Evolutionary conservation across 1,140 invertebrate species (phyloP).

Genomic region (Ladona fulva): DNA sequence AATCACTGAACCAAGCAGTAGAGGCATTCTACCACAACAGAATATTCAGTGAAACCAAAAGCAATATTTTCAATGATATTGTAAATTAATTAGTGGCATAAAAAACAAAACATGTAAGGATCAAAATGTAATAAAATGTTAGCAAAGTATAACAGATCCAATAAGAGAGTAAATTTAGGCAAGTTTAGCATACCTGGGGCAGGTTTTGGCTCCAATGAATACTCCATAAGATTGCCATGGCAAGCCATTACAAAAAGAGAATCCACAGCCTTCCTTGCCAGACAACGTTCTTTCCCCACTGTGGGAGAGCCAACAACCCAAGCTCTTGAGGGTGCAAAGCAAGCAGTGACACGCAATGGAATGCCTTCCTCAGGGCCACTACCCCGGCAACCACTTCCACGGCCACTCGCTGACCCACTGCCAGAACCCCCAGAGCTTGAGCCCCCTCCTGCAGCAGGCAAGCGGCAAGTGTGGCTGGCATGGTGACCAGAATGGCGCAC

Average conservation of each 20-base stretch:
- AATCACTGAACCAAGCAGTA: no score
- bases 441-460: conserved; percentile 56
- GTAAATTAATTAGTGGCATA: no score
- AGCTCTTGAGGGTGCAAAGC: conserved; percentile 64
- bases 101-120: no score
- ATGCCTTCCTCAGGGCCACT: conserved; percentile 56
- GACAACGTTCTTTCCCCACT: conserved; percentile 37
- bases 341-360: conserved; percentile 62
- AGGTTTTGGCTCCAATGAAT: conserved; percentile 76
- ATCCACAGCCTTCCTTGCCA: conserved; percentile 54
- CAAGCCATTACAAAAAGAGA: conserved; percentile 85
- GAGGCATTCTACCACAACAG: no score
- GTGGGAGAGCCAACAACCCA: conserved; percentile 51
- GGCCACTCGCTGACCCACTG: conserved; percentile 63
- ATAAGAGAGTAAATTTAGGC: no score
- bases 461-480: conserved; percentile 36
- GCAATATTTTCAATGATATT: no score
- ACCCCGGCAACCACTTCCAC: conserved; percentile 51
- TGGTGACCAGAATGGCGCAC: conserved; percentile 14
- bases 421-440: conserved; percentile 61
- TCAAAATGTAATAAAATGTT: no score
- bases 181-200: conserved; percentile 41
- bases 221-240: conserved; percentile 79
- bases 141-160: no score
- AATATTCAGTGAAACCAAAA: no score